A percentile compares a stretch with the other conserved stretches of the same genome.
Conservation (phyloP, 2,113 vertebrate species). For the Dermatemys mawii region DNA sequence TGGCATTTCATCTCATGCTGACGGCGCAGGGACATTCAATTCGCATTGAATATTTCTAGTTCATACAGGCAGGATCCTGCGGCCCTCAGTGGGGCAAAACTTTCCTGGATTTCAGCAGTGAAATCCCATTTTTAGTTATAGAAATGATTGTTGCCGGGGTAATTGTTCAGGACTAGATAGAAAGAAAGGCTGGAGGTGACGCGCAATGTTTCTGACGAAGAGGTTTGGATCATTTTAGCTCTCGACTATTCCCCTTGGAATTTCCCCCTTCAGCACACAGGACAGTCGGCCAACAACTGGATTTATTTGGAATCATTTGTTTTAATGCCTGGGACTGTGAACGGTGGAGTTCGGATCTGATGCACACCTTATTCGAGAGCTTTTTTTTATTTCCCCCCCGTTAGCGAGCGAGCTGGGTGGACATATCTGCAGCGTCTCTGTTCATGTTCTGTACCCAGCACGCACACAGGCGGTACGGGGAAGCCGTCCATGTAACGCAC, state of each 20-base stretch:
- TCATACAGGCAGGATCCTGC: neutral
- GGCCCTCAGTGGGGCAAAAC: too few relatives aligned
- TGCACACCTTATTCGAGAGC: too few relatives aligned
- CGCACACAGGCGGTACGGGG: too few relatives aligned
- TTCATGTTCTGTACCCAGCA: too few relatives aligned
- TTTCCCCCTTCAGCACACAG: neutral
- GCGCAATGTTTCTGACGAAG: neutral
- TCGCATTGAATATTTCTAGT: neutral
- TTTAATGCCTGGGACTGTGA: neutral
- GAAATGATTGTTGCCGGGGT: neutral
- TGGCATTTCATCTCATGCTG: too few relatives aligned
- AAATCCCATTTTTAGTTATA: accelerated
- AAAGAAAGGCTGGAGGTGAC: neutral
- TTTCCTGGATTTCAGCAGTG: neutral
- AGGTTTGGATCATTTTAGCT: neutral
- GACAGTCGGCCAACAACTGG: neutral
- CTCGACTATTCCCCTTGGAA: neutral
- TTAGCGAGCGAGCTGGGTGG: neutral
- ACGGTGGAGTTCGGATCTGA: neutral
- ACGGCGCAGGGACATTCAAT: neutral
- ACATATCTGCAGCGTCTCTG: neutral
- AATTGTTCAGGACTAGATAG: neutral
- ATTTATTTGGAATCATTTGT: neutral
- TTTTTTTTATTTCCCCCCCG: neutral
- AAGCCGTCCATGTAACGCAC: neutral